phyloP scores from a whole-genome alignment of 2,113 vertebrate genomes.

The Centropus unirufus region DNA sequence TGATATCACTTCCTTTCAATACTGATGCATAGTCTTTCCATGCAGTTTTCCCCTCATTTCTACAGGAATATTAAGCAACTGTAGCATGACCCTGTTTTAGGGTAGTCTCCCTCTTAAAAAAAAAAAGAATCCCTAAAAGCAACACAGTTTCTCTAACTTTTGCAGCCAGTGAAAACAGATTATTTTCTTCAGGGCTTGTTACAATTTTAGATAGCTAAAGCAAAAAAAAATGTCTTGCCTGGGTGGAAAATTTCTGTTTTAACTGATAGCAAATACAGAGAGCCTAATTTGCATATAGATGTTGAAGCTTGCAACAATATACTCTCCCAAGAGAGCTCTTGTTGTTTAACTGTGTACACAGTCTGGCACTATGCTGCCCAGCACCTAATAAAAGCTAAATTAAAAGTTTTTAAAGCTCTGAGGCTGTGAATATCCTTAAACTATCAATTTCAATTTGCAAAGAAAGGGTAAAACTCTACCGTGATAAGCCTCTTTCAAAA shows the following conservation, averaged over 20 bases:
- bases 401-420: conserved; percentile 74
- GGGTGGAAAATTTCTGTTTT: conserved; percentile 75
- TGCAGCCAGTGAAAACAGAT: neutral
- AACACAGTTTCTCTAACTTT: neutral
- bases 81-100: conserved; percentile 23
- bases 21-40: neutral
- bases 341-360: conserved; percentile 76
- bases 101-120: neutral
- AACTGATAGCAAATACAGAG: conserved; percentile 74
- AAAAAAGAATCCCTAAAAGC: neutral
- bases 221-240: conserved; percentile 37
- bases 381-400: conserved; percentile 80
- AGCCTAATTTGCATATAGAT: conserved; percentile 82
- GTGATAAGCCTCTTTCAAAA: conserved; percentile 49
- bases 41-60: conserved; percentile 13
- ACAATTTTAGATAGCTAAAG: conserved; percentile 34
- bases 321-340: conserved; percentile 73
- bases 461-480: neutral
- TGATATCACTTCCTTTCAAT: neutral
- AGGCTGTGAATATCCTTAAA: conserved; percentile 62
- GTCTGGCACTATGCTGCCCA: conserved; percentile 65
- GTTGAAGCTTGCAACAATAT: conserved; percentile 71
- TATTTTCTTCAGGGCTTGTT: conserved; percentile 54
- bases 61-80: conserved; percentile 18
- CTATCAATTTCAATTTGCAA: conserved; percentile 66